Evolutionary conservation across 2,888 invertebrate species (phyloP), one percentile per base, ranked within the genome.

Genomic region (Drosophila paranaensis): DNA sequence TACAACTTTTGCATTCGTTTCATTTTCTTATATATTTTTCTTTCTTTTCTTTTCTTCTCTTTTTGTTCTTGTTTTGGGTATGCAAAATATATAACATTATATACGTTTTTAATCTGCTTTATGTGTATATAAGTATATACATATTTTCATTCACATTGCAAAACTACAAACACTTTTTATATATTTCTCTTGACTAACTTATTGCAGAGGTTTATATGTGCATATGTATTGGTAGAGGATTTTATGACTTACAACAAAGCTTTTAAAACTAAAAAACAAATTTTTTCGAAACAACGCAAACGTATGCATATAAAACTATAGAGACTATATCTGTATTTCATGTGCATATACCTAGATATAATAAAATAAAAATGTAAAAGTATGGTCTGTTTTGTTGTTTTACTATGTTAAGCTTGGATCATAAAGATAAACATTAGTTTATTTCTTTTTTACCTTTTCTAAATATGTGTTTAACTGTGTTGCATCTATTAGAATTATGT

Each of bases 231-330:
- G 80, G 61, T 78, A 87, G 72, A 78, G 79, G 73, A 76, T 65
- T 81, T 77, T 73, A 60, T 67, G 74, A 66, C 84, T 89, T 86
- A 89, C 43, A 70, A 71, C 72, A 73, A 50, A 88, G 66, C 55
- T 58, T 77, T 88, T 87, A 87, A 78, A 87, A 87, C 86, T 89
- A 87, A 87, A 87, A 87, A 87, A 87, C 86, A 87, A 87, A 73
- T 79, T 79, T 75, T 71, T 82, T 88, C 61, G 67, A 85, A 85
- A 85, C 89, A 85, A 85, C 88, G 81, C 83, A 85, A 85, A 83
- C 79, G 81, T 83, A 74, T 64, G 57, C 57, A 56, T 71, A 42
- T 54, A 63, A 82, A 88, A 85, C 82, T 88, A 88, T 53, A 79
- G 55, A 66, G 53, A 68, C 67, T 82, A 80, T 64, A 70, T 80